Base-by-base conservation (phyloP, 2,888 invertebrate genomes). In the Andrena chrysosceles region DNA sequence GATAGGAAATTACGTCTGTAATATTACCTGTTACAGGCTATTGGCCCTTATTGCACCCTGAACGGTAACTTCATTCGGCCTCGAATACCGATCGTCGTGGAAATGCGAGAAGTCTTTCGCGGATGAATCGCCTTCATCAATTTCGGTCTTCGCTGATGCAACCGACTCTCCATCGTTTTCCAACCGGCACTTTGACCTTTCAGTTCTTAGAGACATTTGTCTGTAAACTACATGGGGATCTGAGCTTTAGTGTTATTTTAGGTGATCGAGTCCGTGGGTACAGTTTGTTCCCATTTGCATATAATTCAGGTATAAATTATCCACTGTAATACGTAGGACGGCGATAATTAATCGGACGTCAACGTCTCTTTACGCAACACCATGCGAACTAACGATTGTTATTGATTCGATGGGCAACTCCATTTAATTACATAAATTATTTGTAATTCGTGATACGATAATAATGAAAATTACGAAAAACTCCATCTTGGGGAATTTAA, bases 1-100 rank as follows among this genome's bases (percentile, higher is more conserved):
- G 69, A 75, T 60, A 49, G 82, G 82, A 82, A 82, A 82, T 82
- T 81, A 76, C 82, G 82, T 81, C 82, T 81, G 82, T 71, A 68
- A 82, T 82, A 82, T 82, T 76, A 81, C 82, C 70, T 56, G 82
- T 81, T 76, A 76, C 71, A 52, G 76, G 63, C 82, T 67, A 82
- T 82, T 76, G 82, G 62, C 62, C 52, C 62, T 82, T 81, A 81
- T 71, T 81, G 75, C 82, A 66, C 60, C 7, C 62, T 48, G 67
- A 63, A 62, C 31, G 76, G 70, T 70, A 48, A 67, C 70, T 71
- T 76, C 62, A 33, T 81, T 75, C 62, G n/a, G 20, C 26, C 67
- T 56, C 35, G 33, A 71, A 75, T 75, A 26, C n/a, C 42, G 54
- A 49, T 69, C 75, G 63, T 64, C 69, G 10, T 42, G 26, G 69